Evolutionary conservation across 2,113 vertebrate genomes (phyloP).

Genomic region (Aphyosemion australe): DNA sequence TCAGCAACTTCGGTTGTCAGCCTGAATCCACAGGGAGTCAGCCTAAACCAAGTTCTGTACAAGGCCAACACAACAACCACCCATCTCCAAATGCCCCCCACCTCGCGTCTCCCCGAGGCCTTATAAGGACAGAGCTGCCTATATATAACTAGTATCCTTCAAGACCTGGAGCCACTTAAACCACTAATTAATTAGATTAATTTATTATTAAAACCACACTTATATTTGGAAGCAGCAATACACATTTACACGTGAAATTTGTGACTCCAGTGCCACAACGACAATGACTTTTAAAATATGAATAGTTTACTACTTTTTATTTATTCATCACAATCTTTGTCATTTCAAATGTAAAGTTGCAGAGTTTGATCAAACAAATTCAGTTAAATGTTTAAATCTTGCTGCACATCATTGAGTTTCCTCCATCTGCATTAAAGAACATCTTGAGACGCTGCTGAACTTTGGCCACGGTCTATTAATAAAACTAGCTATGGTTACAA

Average conservation of each 20-base stretch:
- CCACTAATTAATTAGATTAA: constrained; percentile 37
- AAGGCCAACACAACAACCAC: constrained; percentile 66
- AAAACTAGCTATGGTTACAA: constrained; percentile 74
- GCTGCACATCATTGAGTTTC: constrained; percentile 14
- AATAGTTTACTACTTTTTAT: not conserved
- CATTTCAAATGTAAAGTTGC: not conserved
- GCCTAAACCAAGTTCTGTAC: constrained; percentile 67
- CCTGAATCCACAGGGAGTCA: constrained; percentile 76
- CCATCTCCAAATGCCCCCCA: constrained; percentile 64
- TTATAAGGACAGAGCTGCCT: constrained; percentile 74
- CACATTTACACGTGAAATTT: constrained; percentile 5
- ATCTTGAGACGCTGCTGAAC: constrained; percentile 63
- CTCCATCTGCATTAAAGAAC: constrained; percentile 32
- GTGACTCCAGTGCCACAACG: not conserved
- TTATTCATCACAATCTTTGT: not conserved
- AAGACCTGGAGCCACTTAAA: constrained; percentile 53
- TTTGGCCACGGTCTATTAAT: constrained; percentile 72
- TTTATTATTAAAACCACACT: constrained; percentile 15
- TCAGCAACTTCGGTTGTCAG: constrained; percentile 69
- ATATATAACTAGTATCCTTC: constrained; percentile 76
- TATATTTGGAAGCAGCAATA: not conserved
- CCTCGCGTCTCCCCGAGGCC: constrained; percentile 59
- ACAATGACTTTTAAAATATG: not conserved
- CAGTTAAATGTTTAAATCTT: not conserved
- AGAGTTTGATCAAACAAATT: not conserved